Evolutionary conservation across 30 jellyfish, hydroid and myxozoan species (phyloP).

Genomic region (Catostylus mosaicus): DNA sequence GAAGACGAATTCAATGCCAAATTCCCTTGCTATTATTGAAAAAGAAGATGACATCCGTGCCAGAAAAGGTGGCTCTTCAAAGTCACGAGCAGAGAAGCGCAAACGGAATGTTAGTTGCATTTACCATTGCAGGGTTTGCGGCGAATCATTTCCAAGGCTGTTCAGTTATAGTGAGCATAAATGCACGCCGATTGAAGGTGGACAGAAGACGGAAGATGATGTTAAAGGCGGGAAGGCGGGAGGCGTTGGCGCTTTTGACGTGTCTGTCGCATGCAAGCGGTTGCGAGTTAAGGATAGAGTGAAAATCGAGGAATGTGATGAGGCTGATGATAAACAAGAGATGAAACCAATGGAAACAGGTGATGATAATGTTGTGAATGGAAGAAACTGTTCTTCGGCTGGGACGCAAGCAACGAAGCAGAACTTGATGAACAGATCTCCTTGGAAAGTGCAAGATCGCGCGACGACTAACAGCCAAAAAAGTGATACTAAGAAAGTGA

Average conservation of each 20-base stretch:
- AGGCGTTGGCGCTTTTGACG: too few species aligned
- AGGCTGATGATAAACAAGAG: neutral
- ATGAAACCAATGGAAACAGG: neutral
- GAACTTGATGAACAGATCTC: neutral
- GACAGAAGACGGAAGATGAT: neutral
- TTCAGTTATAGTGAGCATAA: slow-evolving; percentile 48
- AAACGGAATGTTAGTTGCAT: slow-evolving; percentile 49
- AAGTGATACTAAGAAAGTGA: neutral
- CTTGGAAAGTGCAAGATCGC: neutral
- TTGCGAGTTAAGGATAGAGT: too few species aligned
- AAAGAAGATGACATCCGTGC: neutral
- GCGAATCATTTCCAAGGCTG: slow-evolving; percentile 54
- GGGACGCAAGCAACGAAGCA: neutral
- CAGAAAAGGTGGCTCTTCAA: neutral
- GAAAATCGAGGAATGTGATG: neutral
- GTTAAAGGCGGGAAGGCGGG: neutral
- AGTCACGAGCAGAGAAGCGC: neutral
- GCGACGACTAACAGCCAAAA: too few species aligned
- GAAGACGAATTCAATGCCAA: neutral
- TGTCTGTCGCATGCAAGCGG: too few species aligned
- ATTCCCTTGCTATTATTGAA: neutral
- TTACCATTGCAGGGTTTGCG: slow-evolving; percentile 63
- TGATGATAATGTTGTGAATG: neutral
- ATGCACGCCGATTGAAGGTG: slow-evolving; percentile 6
- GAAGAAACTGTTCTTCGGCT: neutral